Base-by-base conservation (phyloP, 2,888 invertebrate species). In the Lycia hirtaria region DNA sequence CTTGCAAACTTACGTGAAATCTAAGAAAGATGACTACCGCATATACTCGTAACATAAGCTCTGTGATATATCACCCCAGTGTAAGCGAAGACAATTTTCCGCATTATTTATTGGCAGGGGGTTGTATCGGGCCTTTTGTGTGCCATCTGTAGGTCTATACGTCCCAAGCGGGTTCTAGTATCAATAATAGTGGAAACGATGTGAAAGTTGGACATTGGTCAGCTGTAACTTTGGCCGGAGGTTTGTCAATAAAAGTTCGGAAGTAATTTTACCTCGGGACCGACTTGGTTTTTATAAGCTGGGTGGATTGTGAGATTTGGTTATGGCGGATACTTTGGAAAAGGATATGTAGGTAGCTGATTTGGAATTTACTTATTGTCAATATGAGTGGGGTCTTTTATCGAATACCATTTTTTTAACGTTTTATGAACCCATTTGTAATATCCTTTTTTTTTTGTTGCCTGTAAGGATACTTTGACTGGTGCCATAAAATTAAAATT, bases 221-320 rank as follows among this genome's bases (percentile, higher is more conserved):
- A 83, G 78, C 76, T 87, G 87, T 83, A n/a, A n/a, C n/a, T n/a
- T 87, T 88, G 69, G 77, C 14, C 19, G 3, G 17, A 75, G 82
- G 78, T 85, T 84, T 83, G 83, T 86, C 86, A 86, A 87, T 87
- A 88, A 85, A 85, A 87, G 76, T 88, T 80, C 61, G 62, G 74
- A 85, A 85, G 83, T 84, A 83, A 85, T 87, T 85, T 78, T 69
- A 80, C 80, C 80, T 80, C 72, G 82, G 80, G 81, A 82, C 80
- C 17, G 10, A 9, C 15, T 26, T 26, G 15, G 6, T 32, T 35
- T 32, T 35, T 35, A 17, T 17, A 10, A 35, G 12, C 10, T 17
- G 4, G 19, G 10, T 2, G 10, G 17, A 3, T 35, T 4, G 4
- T 35, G 7, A 10, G 10, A 35, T 7, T 1, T 28, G 9, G 9